Conservation (phyloP, 2,888 invertebrate genomes). For the Steinernema scapterisci region DNA sequence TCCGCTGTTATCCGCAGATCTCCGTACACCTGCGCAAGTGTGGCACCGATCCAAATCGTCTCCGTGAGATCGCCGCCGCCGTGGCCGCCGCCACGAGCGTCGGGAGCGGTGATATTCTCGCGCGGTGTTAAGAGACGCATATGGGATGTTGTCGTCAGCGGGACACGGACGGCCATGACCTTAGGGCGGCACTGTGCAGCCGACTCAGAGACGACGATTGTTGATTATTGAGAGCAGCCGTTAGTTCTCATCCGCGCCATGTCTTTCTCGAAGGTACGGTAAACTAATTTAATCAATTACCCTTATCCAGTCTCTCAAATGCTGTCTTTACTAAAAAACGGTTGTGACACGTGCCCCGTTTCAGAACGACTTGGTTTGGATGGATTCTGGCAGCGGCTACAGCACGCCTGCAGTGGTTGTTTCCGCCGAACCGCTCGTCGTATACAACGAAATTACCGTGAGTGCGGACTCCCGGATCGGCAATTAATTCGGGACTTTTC, state of each 20-base stretch:
- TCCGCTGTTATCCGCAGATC: constrained; percentile 16
- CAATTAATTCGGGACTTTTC: neutral
- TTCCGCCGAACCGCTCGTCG: neutral
- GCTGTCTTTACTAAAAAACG: no score
- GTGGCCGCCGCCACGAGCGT: neutral
- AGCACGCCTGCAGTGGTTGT: constrained; percentile 10
- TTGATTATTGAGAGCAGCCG: constrained; percentile 33
- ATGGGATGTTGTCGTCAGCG: constrained; percentile 20
- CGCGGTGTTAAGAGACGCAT: constrained; percentile 28
- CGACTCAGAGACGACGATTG: constrained; percentile 26
- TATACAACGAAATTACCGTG: constrained; percentile 16
- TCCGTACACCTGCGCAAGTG: constrained; percentile 14
- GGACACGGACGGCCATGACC: constrained; percentile 30
- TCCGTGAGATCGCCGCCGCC: neutral
- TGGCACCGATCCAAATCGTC: constrained; percentile 24
- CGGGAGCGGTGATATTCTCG: constrained; percentile 24
- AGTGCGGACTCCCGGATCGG: neutral
- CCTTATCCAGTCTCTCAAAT: no score
- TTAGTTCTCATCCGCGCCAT: constrained; percentile 31
- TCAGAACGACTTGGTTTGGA: constrained; percentile 28
- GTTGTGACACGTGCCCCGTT: neutral
- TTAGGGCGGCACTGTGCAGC: constrained; percentile 30
- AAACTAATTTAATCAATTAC: constrained; percentile 17
- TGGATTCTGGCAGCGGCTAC: constrained; percentile 28
- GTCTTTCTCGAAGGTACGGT: constrained; percentile 28